These are phyloP conservation scores for Schizopygopsis malacanthus DNA, from an alignment of 2,797 vertebrate species.

Conservation along the genomic window DNA sequence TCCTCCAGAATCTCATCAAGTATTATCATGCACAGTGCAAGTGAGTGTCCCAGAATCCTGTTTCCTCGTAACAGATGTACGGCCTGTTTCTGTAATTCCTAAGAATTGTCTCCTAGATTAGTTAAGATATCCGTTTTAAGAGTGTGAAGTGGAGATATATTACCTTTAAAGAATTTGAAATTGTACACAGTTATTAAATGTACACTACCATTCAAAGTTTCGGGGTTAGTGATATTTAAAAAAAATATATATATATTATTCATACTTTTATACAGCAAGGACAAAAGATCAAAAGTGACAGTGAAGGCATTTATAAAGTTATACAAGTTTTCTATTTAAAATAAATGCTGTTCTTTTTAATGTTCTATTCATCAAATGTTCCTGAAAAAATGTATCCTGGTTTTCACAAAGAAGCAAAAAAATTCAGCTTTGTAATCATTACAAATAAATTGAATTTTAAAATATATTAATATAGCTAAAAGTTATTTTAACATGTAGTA, in stretches of 20 bases:
- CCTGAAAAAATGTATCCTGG: not conserved
- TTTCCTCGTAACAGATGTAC: not conserved
- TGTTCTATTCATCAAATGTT: not conserved
- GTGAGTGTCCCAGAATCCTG: constrained; percentile 74
- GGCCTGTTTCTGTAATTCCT: not conserved
- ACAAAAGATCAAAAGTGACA: not conserved
- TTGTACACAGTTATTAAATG: not conserved
- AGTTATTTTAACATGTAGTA: not conserved
- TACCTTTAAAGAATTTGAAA: constrained; percentile 14
- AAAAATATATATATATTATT: not conserved
- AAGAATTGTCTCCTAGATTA: not conserved
- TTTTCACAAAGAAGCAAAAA: not conserved
- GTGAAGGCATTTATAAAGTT: not conserved
- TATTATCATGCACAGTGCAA: constrained; percentile 93
- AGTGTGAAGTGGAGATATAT: not conserved
- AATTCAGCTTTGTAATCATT: not conserved
- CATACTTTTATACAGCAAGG: not conserved
- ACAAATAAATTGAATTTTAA: not conserved
- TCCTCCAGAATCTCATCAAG: constrained; percentile 93
- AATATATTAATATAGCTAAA: not conserved
- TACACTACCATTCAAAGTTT: not conserved
- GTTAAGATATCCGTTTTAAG: not conserved
- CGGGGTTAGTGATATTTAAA: not conserved
- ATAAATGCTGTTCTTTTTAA: too few relatives aligned
- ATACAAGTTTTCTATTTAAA: not conserved